Evolutionary conservation across 2,113 vertebrate species (phyloP).

Genomic region (Erpornis zantholeuca): DNA sequence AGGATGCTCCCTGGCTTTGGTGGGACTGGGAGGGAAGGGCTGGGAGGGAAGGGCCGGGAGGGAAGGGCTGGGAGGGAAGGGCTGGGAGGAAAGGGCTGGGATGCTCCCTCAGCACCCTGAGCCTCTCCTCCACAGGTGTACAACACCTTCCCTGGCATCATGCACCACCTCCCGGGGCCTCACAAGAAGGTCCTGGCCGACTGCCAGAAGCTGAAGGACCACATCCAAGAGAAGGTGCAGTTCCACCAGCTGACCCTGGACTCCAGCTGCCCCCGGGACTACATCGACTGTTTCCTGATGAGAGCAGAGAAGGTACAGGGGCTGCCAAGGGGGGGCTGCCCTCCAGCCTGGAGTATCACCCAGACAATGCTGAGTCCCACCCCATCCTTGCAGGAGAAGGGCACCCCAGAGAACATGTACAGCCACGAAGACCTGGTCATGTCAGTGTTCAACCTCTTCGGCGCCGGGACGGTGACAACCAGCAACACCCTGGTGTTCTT

Average conservation of each 20-base stretch:
- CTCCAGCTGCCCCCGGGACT: slow-evolving; percentile 54
- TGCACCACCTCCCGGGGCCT: slow-evolving; percentile 44
- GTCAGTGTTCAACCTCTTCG: slow-evolving; percentile 57
- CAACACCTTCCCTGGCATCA: slow-evolving; percentile 52
- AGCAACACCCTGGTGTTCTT: slow-evolving; percentile 59
- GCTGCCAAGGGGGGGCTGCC: not conserved
- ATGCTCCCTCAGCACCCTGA: not conserved
- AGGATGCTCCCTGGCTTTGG: not conserved
- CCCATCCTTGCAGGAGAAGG: slow-evolving; percentile 3
- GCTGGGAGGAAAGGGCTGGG: too few relatives aligned
- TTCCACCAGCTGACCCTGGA: slow-evolving; percentile 51
- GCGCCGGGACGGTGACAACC: slow-evolving; percentile 70
- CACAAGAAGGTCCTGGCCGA: slow-evolving; percentile 33
- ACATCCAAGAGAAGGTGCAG: slow-evolving; percentile 23
- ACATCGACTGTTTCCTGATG: slow-evolving; percentile 64
- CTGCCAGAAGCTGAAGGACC: slow-evolving; percentile 32
- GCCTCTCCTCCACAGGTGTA: slow-evolving; percentile 28
- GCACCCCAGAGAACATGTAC: not conserved
- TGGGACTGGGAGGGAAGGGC: too few relatives aligned
- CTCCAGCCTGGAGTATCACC: not conserved
- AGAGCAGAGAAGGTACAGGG: slow-evolving; percentile 54
- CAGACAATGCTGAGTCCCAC: not conserved
- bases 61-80: not conserved
- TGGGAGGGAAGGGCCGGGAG: not conserved
- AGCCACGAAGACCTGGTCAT: slow-evolving; percentile 37